Percentiles rank a stretch among this genome's conserved stretches.
Conservation (phyloP, 2,113 vertebrate species). For the Nanorana parkeri region DNA sequence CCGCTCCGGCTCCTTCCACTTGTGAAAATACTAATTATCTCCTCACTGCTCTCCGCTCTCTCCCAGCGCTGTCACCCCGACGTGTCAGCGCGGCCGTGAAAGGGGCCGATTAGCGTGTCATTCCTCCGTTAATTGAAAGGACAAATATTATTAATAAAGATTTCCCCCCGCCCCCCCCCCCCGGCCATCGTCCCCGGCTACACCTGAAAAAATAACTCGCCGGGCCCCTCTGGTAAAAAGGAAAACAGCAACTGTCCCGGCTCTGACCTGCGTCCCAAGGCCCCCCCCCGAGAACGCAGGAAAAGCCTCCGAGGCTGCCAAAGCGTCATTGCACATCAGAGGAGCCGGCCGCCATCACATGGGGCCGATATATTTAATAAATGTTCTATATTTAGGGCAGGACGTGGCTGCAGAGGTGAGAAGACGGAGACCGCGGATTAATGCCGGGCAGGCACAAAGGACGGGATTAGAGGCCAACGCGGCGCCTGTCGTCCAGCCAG, state of each 20-base stretch:
- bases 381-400: conserved; percentile 17
- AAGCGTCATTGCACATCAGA: neutral
- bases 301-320: neutral
- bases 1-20: neutral
- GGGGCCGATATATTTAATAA: neutral
- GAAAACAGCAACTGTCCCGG: conserved; percentile 46
- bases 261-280: conserved; percentile 23
- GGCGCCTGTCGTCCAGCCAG: neutral
- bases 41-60: neutral
- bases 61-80: conserved; percentile 18
- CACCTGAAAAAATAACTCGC: conserved; percentile 53
- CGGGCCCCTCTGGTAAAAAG: conserved; percentile 24
- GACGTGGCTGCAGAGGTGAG: neutral
- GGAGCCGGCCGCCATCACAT: neutral
- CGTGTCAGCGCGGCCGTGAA: neutral
- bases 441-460: too few relatives aligned
- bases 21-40: conserved; percentile 35
- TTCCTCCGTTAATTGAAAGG: conserved; percentile 38
- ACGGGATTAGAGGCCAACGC: neutral
- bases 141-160: conserved; percentile 54
- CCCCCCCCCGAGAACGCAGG: neutral
- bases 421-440: neutral
- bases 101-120: conserved; percentile 40
- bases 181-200: neutral
- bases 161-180: conserved; percentile 44